Percentiles rank a stretch among this genome's conserved stretches.
These are phyloP conservation scores for Ursus arctos DNA, from an alignment of 2,113 vertebrate genomes.

Conservation along the genomic window DNA sequence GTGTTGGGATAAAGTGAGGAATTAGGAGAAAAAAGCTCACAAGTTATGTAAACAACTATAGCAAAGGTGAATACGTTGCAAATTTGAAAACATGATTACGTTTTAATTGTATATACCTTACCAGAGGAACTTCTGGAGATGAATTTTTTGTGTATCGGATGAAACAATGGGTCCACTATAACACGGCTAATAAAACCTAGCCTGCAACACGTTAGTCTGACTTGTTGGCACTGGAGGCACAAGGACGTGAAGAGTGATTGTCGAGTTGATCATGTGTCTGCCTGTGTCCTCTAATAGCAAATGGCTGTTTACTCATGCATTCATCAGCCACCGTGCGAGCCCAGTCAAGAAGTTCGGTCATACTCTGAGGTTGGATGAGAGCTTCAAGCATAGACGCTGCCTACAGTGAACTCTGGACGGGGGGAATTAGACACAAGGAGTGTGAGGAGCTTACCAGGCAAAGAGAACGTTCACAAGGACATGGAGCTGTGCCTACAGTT, in stretches of 20 bases:
- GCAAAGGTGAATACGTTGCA: not conserved
- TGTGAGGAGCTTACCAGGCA: not conserved
- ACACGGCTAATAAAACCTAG: not conserved
- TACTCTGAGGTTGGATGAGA: not conserved
- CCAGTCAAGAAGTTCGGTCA: not conserved
- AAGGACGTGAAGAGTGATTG: not conserved
- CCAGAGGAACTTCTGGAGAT: not conserved
- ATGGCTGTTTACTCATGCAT: not conserved
- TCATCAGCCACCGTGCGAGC: not conserved
- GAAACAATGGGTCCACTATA: not conserved
- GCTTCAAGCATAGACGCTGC: not conserved
- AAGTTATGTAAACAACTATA: not conserved
- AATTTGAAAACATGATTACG: not conserved
- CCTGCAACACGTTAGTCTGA: not conserved
- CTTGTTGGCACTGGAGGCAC: not conserved
- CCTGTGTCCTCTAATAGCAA: not conserved
- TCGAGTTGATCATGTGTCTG: not conserved
- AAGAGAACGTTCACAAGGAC: not conserved
- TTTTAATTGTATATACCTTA: not conserved
- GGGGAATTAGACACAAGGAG: not conserved
- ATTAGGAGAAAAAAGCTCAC: not conserved
- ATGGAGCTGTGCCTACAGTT: not conserved
- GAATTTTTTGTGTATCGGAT: not conserved
- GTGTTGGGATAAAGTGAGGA: not conserved
- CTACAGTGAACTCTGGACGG: not conserved